Base-by-base conservation (phyloP, 2,888 invertebrate genomes). In the Laothoe populi region DNA sequence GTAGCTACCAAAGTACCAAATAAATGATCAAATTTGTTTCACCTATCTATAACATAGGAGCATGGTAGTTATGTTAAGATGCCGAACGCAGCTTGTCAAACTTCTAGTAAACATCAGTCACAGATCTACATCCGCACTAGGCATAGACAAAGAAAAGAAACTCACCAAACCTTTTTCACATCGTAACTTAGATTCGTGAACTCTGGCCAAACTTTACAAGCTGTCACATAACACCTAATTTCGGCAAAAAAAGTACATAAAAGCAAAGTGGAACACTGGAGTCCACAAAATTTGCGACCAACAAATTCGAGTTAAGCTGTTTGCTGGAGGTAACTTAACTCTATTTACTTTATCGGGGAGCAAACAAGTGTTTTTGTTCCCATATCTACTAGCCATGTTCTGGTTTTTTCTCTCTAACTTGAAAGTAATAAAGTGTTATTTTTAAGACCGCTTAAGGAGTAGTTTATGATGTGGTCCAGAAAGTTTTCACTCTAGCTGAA, bases 361-460 rank as follows among this genome's bases (percentile, higher is more conserved):
- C 35, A 16, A 31, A 31, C 31, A 35, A 31, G 19, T 35, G 53
- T 53, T 53, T 53, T 49, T 31, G 49, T 26, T 53, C 16, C 8
- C 26, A 16, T 11, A 24, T n/a, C n/a, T n/a, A 24, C 53, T 35
- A 2, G n/a, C 26, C 16, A 19, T 7, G 31, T 10, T 16, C 19
- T 35, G 19, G 16, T 53, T 53, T 53, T 53, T 53, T 35, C 53
- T 16, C 19, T 11, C 35, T 13, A 48, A 26, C 26, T 53, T 53
- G 31, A 31, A 19, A 53, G 53, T 35, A 53, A 53, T 53, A 53
- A 53, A 53, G 53, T 53, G 48, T 48, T 48, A 53, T 53, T 35
- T 46, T 53, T 53, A 53, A 53, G 53, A 53, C 35, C 53, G 35
- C 53, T 53, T 53, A 53, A 35, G 19, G 31, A 31, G 53, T 35